Base-by-base conservation (phyloP, 2,113 vertebrate genomes). In the Trematomus loennbergii region DNA sequence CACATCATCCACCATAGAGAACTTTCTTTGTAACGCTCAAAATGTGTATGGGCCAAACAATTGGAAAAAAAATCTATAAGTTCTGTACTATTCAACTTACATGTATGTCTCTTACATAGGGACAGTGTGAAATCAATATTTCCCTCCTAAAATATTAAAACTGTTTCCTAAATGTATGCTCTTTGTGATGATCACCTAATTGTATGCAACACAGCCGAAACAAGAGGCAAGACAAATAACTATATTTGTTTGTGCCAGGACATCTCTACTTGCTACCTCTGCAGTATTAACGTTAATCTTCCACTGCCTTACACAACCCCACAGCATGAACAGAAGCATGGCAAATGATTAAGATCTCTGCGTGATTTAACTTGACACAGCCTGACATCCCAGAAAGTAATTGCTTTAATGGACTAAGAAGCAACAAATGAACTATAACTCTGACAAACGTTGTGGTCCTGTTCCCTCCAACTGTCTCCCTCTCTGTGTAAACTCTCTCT, bases 351-450 rank as follows among this genome's bases (percentile, higher is more conserved):
- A 12, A 17, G 18, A 25, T 25, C 29, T 60, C 12, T 59, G n/a
- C 11, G 8, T 43, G 20, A 12, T 64, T 16, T 53, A 29, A 57
- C 10, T 13, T 70, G 40, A 83, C 22, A 9, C 3, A n/a, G 68
- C 22, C 57, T 61, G 67, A 83, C 68, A 69, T 72, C 63, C 63
- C 52, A 58, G n/a, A 80, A 55, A 50, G 17, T 36, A 74, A 80
- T 83, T 49, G 12, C 12, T 22, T 59, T 75, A 80, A 80, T 73
- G 73, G 53, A 45, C 50, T 17, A 36, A 33, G 3, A 61, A 18
- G 33, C 40, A 40, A n/a, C 33, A 58, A 16, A 22, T 20, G 13
- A 20, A 54, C 25, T 4, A 45, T 4, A 33, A 29, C 50, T 17
- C 33, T 20, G 9, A 25, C n/a, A 45, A 66, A 49, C 5, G 17